Evolutionary conservation across 2,888 invertebrate species (phyloP).

Genomic region (Stegana nigrithorax): DNA sequence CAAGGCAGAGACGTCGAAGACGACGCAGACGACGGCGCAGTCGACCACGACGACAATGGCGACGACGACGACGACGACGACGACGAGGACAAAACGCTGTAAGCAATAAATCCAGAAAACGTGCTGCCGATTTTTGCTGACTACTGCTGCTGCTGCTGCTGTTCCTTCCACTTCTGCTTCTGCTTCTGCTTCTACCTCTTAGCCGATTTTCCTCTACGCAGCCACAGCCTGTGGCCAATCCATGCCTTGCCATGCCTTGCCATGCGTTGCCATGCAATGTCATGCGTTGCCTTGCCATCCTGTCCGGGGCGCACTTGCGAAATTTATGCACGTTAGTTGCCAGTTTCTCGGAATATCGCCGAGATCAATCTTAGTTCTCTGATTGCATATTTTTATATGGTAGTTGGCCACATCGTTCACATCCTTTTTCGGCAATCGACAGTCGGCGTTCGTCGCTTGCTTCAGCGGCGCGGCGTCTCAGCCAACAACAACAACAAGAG

Average conservation of each 20-base stretch:
- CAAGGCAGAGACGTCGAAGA: constrained; percentile 3
- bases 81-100: constrained; percentile 27
- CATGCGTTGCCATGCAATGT: neutral
- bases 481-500: too few species aligned
- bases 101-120: constrained; percentile 40
- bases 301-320: neutral
- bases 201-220: neutral
- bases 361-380: constrained; percentile 63
- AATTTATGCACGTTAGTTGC: constrained; percentile 18
- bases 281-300: neutral
- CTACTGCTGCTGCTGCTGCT: neutral
- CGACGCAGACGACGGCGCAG: constrained; percentile 21
- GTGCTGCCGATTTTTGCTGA: constrained; percentile 10
- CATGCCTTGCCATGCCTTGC: neutral
- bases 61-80: neutral
- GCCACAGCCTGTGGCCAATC: neutral
- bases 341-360: constrained; percentile 63
- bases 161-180: neutral
- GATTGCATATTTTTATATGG: constrained; percentile 65
- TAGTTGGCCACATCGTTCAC: constrained; percentile 51
- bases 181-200: neutral
- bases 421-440: constrained; percentile 57
- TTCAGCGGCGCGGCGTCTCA: too few species aligned
- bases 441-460: too few species aligned
- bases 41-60: constrained; percentile 20